A percentile compares a stretch with the other conserved stretches of the same genome.
phyloP scores from a whole-genome alignment of 2,797 vertebrate species.

The Sorex maritimensis region DNA sequence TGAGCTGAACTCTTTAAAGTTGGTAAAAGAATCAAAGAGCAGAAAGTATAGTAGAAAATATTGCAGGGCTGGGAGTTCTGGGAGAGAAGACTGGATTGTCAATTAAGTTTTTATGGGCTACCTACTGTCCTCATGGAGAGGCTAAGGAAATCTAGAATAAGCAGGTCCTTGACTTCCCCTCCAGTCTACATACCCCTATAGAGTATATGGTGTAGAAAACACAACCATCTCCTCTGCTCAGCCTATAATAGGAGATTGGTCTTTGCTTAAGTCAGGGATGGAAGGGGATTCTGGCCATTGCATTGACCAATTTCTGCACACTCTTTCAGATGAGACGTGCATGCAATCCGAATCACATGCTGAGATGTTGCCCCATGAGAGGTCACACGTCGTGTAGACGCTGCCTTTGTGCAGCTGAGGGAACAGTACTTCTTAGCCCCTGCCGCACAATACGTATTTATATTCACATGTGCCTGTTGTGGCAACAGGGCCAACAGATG shows the following conservation, averaged over 20 bases:
- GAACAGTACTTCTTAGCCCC: constrained; percentile 78
- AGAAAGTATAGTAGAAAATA: not conserved
- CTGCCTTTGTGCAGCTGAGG: constrained; percentile 84
- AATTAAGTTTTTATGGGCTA: not conserved
- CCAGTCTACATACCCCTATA: not conserved
- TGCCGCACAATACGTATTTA: constrained; percentile 81
- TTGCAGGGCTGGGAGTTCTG: not conserved
- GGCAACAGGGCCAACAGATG: constrained; percentile 83
- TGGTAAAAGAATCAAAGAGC: constrained; percentile 10
- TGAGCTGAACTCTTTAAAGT: constrained; percentile 55
- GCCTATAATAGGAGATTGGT: constrained; percentile 59
- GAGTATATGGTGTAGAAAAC: not conserved
- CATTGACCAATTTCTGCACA: constrained; percentile 85
- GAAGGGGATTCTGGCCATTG: constrained; percentile 62
- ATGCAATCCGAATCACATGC: constrained; percentile 78
- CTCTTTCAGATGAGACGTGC: constrained; percentile 87
- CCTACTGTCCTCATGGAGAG: not conserved
- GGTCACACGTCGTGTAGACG: constrained; percentile 80
- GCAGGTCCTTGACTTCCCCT: constrained; percentile 48
- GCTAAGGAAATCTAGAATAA: constrained; percentile 25
- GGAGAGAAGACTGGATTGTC: constrained; percentile 42
- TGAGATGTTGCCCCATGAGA: constrained; percentile 83
- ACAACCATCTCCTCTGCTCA: constrained; percentile 12
- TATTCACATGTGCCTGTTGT: constrained; percentile 86
- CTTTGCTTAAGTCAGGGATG: constrained; percentile 73